These are phyloP conservation scores for Apis florea DNA, from an alignment of 1,140 invertebrate species.

Conservation along the genomic window DNA sequence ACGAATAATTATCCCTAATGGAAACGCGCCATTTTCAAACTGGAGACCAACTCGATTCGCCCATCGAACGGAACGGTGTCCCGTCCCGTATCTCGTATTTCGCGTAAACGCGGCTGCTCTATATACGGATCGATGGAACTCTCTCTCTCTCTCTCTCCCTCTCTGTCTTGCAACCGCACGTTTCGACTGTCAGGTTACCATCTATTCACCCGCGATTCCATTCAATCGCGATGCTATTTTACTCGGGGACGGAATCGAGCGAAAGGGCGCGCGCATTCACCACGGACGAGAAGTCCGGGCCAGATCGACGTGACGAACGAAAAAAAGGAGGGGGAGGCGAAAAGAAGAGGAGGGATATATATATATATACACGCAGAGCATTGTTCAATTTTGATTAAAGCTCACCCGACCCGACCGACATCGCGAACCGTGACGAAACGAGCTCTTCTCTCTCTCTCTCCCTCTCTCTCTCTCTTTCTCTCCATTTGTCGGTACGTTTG, in stretches of 20 bases:
- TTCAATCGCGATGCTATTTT: constrained; percentile 58
- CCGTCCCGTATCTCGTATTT: background rate
- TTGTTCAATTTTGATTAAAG: constrained; percentile 37
- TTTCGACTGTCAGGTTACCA: constrained; percentile 57
- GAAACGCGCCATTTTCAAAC: constrained; percentile 27
- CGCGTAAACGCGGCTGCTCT: constrained; percentile 17
- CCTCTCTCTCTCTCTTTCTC: too few species aligned
- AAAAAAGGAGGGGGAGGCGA: background rate
- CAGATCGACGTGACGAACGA: background rate
- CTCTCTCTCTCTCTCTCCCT: background rate
- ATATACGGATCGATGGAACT: constrained; percentile 47
- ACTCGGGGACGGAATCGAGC: constrained; percentile 8
- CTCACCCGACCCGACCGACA: background rate
- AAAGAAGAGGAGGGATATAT: too few species aligned
- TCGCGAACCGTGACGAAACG: constrained; percentile 27
- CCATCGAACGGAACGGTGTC: background rate
- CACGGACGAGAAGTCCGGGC: background rate
- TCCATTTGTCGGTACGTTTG: background rate
- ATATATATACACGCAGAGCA: background rate
- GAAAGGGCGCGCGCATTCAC: background rate
- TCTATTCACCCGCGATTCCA: constrained; percentile 51
- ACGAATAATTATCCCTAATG: constrained; percentile 39
- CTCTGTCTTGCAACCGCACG: constrained; percentile 41
- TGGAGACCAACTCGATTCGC: background rate
- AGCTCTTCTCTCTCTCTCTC: too few species aligned